A percentile compares a stretch with the other conserved stretches of the same genome.
Conservation (phyloP, 2,888 invertebrate genomes). For the Coleophora deauratella region DNA sequence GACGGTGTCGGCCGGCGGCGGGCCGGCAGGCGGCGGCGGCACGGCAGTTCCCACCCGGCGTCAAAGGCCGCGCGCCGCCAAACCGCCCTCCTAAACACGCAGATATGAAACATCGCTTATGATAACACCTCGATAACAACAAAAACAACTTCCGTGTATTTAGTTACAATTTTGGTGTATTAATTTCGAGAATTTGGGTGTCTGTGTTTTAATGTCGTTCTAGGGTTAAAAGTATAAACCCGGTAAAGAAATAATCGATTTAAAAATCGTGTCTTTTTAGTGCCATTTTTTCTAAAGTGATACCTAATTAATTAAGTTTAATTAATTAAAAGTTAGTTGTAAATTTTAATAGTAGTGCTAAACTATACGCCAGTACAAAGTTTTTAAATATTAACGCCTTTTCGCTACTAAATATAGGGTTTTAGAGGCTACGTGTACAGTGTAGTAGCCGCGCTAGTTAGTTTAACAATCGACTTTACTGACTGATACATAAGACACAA, state of each 20-base stretch:
- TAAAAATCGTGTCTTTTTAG: constrained; percentile 69
- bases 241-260: constrained; percentile 29
- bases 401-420: constrained; percentile 42
- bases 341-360: constrained; percentile 41
- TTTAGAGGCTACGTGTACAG: constrained; percentile 42
- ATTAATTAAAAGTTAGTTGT: not conserved
- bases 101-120: constrained; percentile 46
- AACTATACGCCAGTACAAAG: constrained; percentile 66
- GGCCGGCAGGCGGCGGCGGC: constrained; percentile 30
- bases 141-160: constrained; percentile 42
- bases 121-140: constrained; percentile 32
- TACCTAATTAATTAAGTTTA: constrained; percentile 14
- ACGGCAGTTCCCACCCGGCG: too few species aligned
- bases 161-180: constrained; percentile 60
- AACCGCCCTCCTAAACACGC: constrained; percentile 43
- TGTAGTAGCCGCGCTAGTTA: constrained; percentile 56
- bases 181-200: constrained; percentile 42
- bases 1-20: constrained; percentile 38
- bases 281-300: constrained; percentile 63
- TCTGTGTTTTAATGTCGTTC: constrained; percentile 19
- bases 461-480: constrained; percentile 4
- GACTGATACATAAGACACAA: constrained; percentile 16
- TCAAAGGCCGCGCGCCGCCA: constrained; percentile 27
- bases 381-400: constrained; percentile 61
- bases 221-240: not conserved